Base-by-base conservation (phyloP, 2,888 invertebrate genomes). In the Vannuccia rotundouncinata region DNA sequence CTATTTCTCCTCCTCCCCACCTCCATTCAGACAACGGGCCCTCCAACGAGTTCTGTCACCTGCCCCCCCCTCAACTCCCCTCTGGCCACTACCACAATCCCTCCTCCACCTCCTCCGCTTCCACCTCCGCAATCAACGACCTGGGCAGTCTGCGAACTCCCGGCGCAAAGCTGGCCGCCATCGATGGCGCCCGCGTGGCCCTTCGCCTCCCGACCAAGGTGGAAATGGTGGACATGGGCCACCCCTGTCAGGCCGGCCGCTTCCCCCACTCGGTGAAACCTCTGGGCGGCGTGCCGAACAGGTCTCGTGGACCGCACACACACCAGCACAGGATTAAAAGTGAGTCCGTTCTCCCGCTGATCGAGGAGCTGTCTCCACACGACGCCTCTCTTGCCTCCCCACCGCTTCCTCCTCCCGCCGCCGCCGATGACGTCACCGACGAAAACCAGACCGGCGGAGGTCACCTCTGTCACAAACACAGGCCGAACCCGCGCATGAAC, bases 191-290 rank as follows among this genome's bases (percentile, higher is more conserved):
- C 25, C 66, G 66, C 25, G 2, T 66, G 10, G 66, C 66, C 66
- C 22, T 66, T 2, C 66, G 66, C 66, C 10, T 66, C 2, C 66
- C 66, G 22, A 66, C 66, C 66, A 66, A 66, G 66, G 66, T 66
- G 66, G 66, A 66, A 22, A 66, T 66, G 66, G 22, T 66, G 22
- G 66, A 66, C 66, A 66, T 66, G 2, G 25, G 17, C 22, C 22
- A 27, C 5, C 66, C 66, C 2, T 2, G 25, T 5, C 45, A 45
- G 45, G 66, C 17, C 10, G 66, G 66, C 22, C 66, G 66, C 13
- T 66, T 66, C 66, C 25, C 66, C 17, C 66, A 13, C 2, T 22
- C 66, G 22, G 22, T 66, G 22, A 66, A 66, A 22, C 66, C 66
- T 5, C 66, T 66, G 5, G 66, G 66, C 25, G 66, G 66, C 66